Conservation (phyloP, 2,888 invertebrate genomes). For the Stomorhina lunata region DNA sequence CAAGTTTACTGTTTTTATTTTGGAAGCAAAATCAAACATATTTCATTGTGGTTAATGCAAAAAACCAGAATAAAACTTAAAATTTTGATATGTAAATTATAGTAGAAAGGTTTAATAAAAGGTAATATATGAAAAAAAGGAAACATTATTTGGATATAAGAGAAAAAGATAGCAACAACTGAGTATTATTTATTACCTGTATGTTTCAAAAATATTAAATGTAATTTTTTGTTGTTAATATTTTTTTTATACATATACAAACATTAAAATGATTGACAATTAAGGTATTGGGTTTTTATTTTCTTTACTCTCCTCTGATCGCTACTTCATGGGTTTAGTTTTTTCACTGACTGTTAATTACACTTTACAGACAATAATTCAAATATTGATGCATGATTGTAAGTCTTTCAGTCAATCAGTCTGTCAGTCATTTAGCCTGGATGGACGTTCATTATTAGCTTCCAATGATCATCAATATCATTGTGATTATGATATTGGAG, state of each 20-base stretch:
- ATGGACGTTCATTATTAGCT: not conserved
- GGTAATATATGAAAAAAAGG: not conserved
- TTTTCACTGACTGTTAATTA: conserved; percentile 15
- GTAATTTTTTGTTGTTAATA: not conserved
- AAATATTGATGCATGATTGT: conserved; percentile 32
- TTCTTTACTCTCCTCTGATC: not conserved
- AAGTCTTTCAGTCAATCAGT: no score
- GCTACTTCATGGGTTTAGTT: not conserved
- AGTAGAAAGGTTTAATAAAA: conserved; percentile 9
- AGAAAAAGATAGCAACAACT: not conserved
- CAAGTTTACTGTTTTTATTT: not conserved
- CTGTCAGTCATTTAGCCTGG: no score
- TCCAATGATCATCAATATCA: conserved; percentile 18
- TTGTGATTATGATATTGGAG: conserved; percentile 21
- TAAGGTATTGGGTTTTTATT: conserved; percentile 25
- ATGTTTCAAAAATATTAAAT: not conserved
- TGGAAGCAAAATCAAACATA: conserved; percentile 59
- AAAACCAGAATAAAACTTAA: not conserved
- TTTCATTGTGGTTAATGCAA: conserved; percentile 51
- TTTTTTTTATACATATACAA: not conserved
- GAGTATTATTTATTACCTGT: not conserved
- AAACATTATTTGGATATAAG: no score
- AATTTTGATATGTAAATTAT: conserved; percentile 33
- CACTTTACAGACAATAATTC: not conserved
- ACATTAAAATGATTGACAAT: conserved; percentile 44